These are phyloP conservation scores for Tapera naevia DNA, from an alignment of 2,797 vertebrate genomes.

Conservation along the genomic window DNA sequence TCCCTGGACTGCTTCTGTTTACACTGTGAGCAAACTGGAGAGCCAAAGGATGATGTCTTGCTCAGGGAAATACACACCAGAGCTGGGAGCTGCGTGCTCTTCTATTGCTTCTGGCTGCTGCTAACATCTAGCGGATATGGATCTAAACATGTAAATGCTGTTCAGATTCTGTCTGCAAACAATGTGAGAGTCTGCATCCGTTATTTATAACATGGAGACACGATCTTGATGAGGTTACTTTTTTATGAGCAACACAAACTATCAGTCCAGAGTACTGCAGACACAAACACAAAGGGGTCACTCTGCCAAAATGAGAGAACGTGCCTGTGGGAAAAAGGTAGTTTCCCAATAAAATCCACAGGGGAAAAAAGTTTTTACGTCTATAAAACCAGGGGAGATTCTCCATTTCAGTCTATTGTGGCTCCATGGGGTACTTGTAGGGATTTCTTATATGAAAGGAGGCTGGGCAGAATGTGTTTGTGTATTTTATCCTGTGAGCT, in stretches of 20 bases:
- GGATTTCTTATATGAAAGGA: neutral
- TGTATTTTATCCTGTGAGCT: neutral
- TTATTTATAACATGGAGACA: neutral
- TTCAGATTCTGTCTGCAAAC: neutral
- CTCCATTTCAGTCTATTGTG: neutral
- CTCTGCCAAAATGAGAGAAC: neutral
- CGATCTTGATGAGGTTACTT: neutral
- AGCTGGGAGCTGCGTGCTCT: neutral
- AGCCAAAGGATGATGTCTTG: neutral
- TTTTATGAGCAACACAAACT: neutral
- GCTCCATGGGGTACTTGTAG: neutral
- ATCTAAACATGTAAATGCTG: neutral
- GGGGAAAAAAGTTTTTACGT: neutral
- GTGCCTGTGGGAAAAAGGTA: neutral
- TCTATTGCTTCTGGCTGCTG: neutral
- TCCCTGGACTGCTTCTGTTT: neutral
- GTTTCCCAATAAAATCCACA: neutral
- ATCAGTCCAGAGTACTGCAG: neutral
- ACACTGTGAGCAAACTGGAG: neutral
- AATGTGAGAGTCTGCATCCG: neutral
- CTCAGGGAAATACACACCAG: neutral
- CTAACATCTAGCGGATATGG: fast-evolving
- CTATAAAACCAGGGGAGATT: neutral
- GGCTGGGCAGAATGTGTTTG: neutral
- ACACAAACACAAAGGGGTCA: neutral